Percentiles rank a stretch among this genome's conserved stretches.
Evolutionary conservation across 2,888 invertebrate genomes (phyloP).

Genomic region (Sinohyriopsis cumingii): DNA sequence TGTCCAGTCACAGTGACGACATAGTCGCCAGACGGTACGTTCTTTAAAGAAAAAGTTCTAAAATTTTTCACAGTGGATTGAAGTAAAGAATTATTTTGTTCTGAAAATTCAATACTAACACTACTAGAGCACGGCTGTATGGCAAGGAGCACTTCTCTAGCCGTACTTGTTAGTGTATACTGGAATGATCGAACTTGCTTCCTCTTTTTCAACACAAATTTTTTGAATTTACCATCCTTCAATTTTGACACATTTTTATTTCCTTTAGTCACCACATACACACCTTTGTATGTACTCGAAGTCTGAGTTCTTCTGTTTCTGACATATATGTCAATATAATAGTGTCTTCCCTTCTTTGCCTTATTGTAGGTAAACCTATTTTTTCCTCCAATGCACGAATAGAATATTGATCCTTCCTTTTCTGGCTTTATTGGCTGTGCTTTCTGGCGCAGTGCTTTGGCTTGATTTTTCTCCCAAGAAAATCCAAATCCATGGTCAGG

Average conservation of each 20-base stretch:
- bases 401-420: constrained; percentile 58
- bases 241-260: constrained; percentile 36
- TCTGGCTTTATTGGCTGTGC: constrained; percentile 49
- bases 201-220: constrained; percentile 39
- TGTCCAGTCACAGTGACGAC: constrained; percentile 37
- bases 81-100: constrained; percentile 36
- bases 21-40: constrained; percentile 50
- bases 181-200: constrained; percentile 29
- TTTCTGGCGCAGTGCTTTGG: constrained; percentile 31
- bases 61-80: constrained; percentile 44
- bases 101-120: constrained; percentile 43
- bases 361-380: constrained; percentile 74
- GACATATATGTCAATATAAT: constrained; percentile 77
- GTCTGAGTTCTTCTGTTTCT: constrained; percentile 74
- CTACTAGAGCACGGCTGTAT: constrained; percentile 49
- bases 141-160: constrained; percentile 37
- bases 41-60: constrained; percentile 41
- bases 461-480: constrained; percentile 52
- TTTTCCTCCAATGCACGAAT: constrained; percentile 74
- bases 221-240: constrained; percentile 53
- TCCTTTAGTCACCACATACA: constrained; percentile 47
- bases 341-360: constrained; percentile 73
- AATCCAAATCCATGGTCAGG: constrained; percentile 64
- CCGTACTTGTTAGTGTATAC: constrained; percentile 37
- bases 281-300: constrained; percentile 74